Percentiles rank a stretch among this genome's conserved stretches.
Conservation (phyloP, 2,113 vertebrate genomes). For the Arothron firmamentum region DNA sequence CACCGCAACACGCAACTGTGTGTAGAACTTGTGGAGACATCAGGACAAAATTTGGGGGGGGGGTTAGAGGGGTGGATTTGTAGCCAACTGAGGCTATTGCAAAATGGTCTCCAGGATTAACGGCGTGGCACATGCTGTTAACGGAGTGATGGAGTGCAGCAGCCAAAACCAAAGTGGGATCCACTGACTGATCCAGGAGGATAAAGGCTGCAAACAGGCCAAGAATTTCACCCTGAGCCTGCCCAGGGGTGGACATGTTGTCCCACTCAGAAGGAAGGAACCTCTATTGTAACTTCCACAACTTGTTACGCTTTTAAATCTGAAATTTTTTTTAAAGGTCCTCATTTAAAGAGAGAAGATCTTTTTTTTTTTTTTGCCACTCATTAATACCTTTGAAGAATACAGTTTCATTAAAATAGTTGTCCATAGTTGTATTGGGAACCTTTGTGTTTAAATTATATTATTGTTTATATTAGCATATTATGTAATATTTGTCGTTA, state of each 20-base stretch:
- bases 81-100: constrained; percentile 35
- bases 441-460: not conserved
- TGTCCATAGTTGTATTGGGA: constrained; percentile 1
- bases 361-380: not conserved
- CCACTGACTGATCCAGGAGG: constrained; percentile 33
- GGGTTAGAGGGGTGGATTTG: too few species aligned
- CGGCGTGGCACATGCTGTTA: constrained; percentile 61
- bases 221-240: constrained; percentile 49
- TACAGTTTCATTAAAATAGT: not conserved
- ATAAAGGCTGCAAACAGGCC: constrained; percentile 37
- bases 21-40: constrained; percentile 32
- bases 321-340: not conserved
- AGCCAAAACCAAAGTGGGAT: constrained; percentile 51
- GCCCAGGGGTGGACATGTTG: constrained; percentile 31
- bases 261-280: not conserved
- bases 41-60: constrained; percentile 9
- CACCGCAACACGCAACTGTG: constrained; percentile 23
- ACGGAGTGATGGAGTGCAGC: constrained; percentile 55
- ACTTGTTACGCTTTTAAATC: not conserved
- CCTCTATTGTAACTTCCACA: not conserved
- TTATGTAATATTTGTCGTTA: too few species aligned
- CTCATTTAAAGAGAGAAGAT: too few species aligned
- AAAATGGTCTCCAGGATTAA: constrained; percentile 60
- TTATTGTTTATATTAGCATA: too few species aligned
- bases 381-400: constrained; percentile 2